Base-by-base conservation (phyloP, 2,888 invertebrate genomes). In the Proisotoma minuta region DNA sequence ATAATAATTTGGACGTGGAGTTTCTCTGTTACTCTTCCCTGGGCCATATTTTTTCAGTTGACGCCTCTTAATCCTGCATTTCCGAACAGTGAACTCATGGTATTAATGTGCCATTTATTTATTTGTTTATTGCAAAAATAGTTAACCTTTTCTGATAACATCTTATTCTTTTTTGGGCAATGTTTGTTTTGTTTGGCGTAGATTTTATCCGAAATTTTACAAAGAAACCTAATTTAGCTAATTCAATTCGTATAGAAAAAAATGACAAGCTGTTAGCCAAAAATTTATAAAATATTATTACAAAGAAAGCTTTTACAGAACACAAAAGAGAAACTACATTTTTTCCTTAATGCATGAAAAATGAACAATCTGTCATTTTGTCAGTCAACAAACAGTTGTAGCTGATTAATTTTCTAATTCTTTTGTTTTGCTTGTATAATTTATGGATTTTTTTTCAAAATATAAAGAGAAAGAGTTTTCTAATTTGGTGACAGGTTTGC, bases 11-110 rank as follows among this genome's bases (percentile, higher is more conserved):
- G 81, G 81, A 64, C 77, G 8, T 77, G 79, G 70, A 79, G 80
- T 0, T 74, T 80, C 47, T 74, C 77, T 54, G 78, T 81, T 65
- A 79, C 80, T 8, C 74, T 81, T 29, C 81, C 81, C 0, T 81
- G 81, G 81, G 78, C 79, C n/a, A 75, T 81, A 54, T 80, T 79
- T 72, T 81, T 81, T 75, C 77, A 77, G 40, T 71, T 80, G 63
- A 75, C 76, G 50, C 78, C 79, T 5, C 62, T 67, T 18, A 64
- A 67, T 24, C 59, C 58, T 2, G 27, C 51, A 43, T 73, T 77
- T 23, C 77, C 76, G 34, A 74, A 75, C 23, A 77, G 76, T 60
- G 76, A 76, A 60, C 73, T 77, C 40, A 76, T 76, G 75, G 78
- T 77, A 66, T n/a, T 10, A 8, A n/a, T n/a, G n/a, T n/a, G n/a